Evolutionary conservation across 2,888 invertebrate species (phyloP).

Genomic region (Halictus quadricinctus): DNA sequence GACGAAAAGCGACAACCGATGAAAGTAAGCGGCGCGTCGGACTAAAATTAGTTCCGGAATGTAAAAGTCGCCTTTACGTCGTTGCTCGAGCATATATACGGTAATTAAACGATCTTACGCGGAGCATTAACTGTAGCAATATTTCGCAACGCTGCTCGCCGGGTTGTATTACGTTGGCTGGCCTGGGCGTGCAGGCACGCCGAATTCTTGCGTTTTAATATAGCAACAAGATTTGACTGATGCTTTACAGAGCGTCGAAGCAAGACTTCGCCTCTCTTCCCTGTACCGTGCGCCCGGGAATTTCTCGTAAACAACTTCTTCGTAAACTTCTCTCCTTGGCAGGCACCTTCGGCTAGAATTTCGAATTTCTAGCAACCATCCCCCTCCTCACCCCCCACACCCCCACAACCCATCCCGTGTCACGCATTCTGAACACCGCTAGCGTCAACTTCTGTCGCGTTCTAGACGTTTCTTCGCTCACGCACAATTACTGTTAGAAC

Average conservation of each 20-base stretch:
- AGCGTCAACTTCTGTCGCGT: constrained; percentile 61
- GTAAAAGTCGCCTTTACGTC: constrained; percentile 30
- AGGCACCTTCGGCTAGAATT: constrained; percentile 72
- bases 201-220: constrained; percentile 68
- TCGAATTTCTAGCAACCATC: constrained; percentile 68
- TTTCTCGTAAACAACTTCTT: constrained; percentile 73
- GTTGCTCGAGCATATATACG: constrained; percentile 2
- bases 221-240: constrained; percentile 71
- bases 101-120: constrained; percentile 52
- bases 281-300: constrained; percentile 58
- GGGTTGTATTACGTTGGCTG: neutral
- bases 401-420: constrained; percentile 30
- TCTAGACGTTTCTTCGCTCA: constrained; percentile 57
- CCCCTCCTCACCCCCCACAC: neutral
- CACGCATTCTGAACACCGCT: constrained; percentile 32
- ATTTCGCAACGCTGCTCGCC: constrained; percentile 32
- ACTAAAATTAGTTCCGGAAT: constrained; percentile 44
- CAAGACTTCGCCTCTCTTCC: constrained; percentile 57
- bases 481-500: constrained; percentile 56
- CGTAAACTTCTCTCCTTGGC: constrained; percentile 71
- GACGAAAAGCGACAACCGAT: constrained; percentile 39
- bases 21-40: constrained; percentile 10
- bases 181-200: neutral
- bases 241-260: constrained; percentile 70
- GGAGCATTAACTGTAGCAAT: constrained; percentile 33